phyloP scores from a whole-genome alignment of 1,140 invertebrate genomes.

The Leptonema lineaticorne region DNA sequence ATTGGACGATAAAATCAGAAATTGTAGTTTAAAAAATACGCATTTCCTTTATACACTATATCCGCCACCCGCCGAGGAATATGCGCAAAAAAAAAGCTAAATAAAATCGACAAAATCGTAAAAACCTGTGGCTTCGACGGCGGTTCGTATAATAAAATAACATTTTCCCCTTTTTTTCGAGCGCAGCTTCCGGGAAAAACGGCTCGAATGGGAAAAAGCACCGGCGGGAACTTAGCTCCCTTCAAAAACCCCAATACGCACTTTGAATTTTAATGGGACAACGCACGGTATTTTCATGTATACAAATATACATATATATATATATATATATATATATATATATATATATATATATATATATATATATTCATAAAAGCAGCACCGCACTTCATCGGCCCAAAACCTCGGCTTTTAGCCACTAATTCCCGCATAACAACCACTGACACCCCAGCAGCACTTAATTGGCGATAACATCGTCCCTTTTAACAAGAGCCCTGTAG shows the following conservation, averaged over 20 bases:
- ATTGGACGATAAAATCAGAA: too few relatives aligned
- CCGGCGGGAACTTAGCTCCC: slow-evolving; percentile 48
- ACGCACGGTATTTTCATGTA: too few relatives aligned
- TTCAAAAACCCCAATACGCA: slow-evolving; percentile 52
- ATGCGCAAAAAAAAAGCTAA: slow-evolving; percentile 43
- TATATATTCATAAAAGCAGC: slow-evolving; percentile 45
- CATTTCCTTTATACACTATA: not conserved
- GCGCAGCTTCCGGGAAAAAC: slow-evolving; percentile 23
- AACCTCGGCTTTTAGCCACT: slow-evolving; percentile 26
- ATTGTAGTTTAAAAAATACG: not conserved
- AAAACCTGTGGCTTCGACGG: slow-evolving; percentile 25
- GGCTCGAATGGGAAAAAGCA: not conserved
- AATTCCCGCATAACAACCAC: slow-evolving; percentile 13
- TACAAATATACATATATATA: too few relatives aligned
- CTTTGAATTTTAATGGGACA: slow-evolving; percentile 56
- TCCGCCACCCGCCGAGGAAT: slow-evolving; percentile 51
- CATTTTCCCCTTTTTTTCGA: slow-evolving; percentile 27
- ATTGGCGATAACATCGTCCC: slow-evolving; percentile 38
- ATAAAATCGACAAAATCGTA: slow-evolving; percentile 25
- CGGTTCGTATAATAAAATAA: slow-evolving; percentile 38
- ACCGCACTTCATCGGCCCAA: slow-evolving; percentile 42
- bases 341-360: too few relatives aligned
- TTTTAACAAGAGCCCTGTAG: slow-evolving; percentile 7
- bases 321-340: too few relatives aligned
- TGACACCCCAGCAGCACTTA: slow-evolving; percentile 26